Evolutionary conservation across 2,797 vertebrate genomes (phyloP).

Genomic region (Falco peregrinus): DNA sequence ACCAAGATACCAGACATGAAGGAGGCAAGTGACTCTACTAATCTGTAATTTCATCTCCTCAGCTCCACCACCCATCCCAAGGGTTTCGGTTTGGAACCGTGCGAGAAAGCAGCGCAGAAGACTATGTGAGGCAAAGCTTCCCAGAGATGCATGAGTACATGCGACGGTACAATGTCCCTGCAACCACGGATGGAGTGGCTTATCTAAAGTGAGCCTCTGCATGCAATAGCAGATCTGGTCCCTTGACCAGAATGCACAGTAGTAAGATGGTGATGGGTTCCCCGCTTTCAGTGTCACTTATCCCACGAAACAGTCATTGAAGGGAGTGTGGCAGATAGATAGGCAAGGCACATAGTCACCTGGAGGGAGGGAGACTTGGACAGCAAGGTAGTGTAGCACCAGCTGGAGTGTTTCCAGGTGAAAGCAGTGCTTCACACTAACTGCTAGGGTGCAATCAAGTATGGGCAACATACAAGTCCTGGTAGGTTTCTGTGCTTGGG

Average conservation of each 20-base stretch:
- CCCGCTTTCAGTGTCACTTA: not conserved
- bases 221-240: not conserved
- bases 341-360: not conserved
- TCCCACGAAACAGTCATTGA: not conserved
- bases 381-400: slow-evolving; percentile 8
- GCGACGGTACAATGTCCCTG: slow-evolving; percentile 94
- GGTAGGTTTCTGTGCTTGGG: not conserved
- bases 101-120: slow-evolving; percentile 95
- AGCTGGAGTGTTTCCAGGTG: slow-evolving; percentile 6
- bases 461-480: not conserved
- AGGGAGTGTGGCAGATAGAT: not conserved
- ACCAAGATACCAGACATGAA: not conserved
- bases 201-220: slow-evolving; percentile 88
- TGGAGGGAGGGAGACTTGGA: not conserved
- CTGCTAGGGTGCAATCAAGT: not conserved
- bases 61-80: slow-evolving; percentile 98
- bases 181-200: slow-evolving; percentile 90
- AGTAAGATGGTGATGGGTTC: not conserved
- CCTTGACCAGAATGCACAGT: not conserved
- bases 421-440: not conserved
- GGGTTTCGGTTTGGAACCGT: slow-evolving; percentile 97
- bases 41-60: slow-evolving; percentile 13
- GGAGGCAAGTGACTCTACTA: not conserved
- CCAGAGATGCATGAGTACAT: slow-evolving; percentile 99
- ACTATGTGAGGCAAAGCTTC: slow-evolving; percentile 97